A percentile compares a stretch with the other conserved stretches of the same genome.
phyloP scores from a whole-genome alignment of 1,140 invertebrate genomes.

The Bombus pyrosoma region DNA sequence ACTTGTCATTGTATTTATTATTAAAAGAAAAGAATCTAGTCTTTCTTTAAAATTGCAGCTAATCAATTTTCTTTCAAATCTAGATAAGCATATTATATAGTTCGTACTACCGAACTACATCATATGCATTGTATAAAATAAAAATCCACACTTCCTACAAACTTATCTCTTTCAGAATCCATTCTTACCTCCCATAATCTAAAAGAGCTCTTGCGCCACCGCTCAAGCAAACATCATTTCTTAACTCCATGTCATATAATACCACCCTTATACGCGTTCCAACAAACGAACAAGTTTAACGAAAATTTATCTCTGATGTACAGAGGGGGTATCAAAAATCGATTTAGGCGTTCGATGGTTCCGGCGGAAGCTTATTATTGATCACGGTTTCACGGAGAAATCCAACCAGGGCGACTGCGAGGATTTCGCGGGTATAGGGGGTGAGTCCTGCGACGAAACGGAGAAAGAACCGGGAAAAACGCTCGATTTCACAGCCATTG shows the following conservation, averaged over 20 bases:
- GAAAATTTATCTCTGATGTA: neutral
- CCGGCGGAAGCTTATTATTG: constrained; percentile 16
- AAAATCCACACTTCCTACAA: neutral
- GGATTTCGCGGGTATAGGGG: constrained; percentile 33
- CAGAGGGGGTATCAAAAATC: neutral
- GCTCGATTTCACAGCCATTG: constrained; percentile 74
- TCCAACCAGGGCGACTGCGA: constrained; percentile 2
- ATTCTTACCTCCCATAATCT: neutral
- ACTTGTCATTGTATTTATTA: no score
- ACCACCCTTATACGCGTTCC: neutral
- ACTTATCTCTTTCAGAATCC: neutral
- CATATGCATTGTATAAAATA: no score
- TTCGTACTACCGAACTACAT: no score
- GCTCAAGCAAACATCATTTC: neutral
- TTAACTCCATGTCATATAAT: neutral
- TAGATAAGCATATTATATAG: no score
- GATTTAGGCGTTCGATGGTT: neutral
- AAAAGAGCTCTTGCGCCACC: neutral
- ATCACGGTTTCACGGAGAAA: constrained; percentile 29
- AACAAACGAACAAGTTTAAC: no score
- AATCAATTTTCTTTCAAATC: no score
- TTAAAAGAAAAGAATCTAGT: no score
- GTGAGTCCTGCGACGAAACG: constrained; percentile 41
- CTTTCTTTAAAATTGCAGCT: no score
- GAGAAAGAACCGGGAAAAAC: constrained; percentile 61